Percentiles rank a stretch among this genome's conserved stretches.
Conservation (phyloP, 2,113 vertebrate genomes). For the Poeciliopsis occidentalis region DNA sequence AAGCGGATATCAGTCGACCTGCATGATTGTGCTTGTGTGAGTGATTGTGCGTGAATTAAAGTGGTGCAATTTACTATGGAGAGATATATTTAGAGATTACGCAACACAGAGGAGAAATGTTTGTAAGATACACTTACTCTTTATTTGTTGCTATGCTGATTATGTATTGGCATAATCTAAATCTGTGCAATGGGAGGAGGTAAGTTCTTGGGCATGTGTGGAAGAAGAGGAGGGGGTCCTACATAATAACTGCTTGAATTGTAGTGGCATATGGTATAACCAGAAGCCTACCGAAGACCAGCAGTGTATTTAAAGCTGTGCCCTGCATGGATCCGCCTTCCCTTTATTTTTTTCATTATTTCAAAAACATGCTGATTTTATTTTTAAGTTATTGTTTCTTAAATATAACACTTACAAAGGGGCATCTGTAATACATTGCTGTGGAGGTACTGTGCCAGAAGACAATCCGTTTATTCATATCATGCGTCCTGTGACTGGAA, state of each 20-base stretch:
- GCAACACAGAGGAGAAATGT: not conserved
- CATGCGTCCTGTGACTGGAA: slow-evolving; percentile 26
- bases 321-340: slow-evolving; percentile 37
- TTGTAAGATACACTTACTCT: not conserved
- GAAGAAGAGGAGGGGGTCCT: slow-evolving; percentile 2
- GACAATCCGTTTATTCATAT: slow-evolving; percentile 12
- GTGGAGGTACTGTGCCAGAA: not conserved
- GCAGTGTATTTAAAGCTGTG: slow-evolving; percentile 39
- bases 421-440: not conserved
- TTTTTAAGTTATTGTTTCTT: slow-evolving; percentile 11
- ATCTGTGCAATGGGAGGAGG: slow-evolving; percentile 12
- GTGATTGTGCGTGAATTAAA: not conserved
- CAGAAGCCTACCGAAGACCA: slow-evolving; percentile 44
- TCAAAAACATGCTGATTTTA: slow-evolving; percentile 18
- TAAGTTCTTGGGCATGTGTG: slow-evolving; percentile 5
- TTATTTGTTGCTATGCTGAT: not conserved
- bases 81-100: not conserved
- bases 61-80: not conserved
- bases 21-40: slow-evolving; percentile 14
- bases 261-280: slow-evolving; percentile 61
- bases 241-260: slow-evolving; percentile 41
- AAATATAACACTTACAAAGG: slow-evolving; percentile 15
- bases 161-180: slow-evolving; percentile 19
- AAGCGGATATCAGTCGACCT: slow-evolving; percentile 33
- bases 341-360: slow-evolving; percentile 26